phyloP scores from a whole-genome alignment of 2,888 invertebrate species.

The Lampropteryx suffumata region DNA sequence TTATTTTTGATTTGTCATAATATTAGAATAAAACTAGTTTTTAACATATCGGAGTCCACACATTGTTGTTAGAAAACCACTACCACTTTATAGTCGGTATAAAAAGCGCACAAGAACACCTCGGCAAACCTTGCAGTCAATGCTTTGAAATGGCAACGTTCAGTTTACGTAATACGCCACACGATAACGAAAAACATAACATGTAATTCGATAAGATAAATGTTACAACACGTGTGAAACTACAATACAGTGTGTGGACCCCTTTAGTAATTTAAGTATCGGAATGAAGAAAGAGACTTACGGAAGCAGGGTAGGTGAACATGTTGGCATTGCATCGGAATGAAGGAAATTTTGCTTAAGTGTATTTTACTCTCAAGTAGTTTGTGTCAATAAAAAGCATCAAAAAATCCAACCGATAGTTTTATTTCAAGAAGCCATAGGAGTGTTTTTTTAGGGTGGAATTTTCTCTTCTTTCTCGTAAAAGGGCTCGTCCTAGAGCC shows the following conservation, averaged over 20 bases:
- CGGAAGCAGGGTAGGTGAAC: constrained; percentile 11
- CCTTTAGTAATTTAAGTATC: constrained; percentile 2
- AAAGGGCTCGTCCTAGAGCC: constrained; percentile 84
- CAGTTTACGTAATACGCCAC: too few relatives aligned
- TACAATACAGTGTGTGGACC: not conserved
- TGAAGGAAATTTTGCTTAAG: constrained; percentile 1
- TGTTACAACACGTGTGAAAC: too few relatives aligned
- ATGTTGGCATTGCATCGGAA: not conserved
- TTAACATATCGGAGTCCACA: constrained; percentile 12
- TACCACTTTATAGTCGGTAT: too few relatives aligned
- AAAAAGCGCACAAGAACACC: too few relatives aligned
- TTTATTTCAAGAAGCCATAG: constrained; percentile 83
- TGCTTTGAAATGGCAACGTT: too few relatives aligned
- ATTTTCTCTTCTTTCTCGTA: constrained; percentile 77
- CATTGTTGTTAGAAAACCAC: too few relatives aligned
- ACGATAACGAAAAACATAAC: too few relatives aligned
- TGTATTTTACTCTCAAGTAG: constrained; percentile 20
- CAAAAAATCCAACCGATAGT: constrained; percentile 26
- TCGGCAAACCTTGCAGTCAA: too few relatives aligned
- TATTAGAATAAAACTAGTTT: constrained; percentile 8
- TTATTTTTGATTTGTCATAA: constrained; percentile 1
- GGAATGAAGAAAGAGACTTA: constrained; percentile 6
- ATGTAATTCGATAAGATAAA: too few relatives aligned
- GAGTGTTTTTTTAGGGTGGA: constrained; percentile 68
- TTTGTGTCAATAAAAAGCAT: constrained; percentile 31